Base-by-base conservation (phyloP, 2,797 vertebrate species). In the Tolypeutes matacus region DNA sequence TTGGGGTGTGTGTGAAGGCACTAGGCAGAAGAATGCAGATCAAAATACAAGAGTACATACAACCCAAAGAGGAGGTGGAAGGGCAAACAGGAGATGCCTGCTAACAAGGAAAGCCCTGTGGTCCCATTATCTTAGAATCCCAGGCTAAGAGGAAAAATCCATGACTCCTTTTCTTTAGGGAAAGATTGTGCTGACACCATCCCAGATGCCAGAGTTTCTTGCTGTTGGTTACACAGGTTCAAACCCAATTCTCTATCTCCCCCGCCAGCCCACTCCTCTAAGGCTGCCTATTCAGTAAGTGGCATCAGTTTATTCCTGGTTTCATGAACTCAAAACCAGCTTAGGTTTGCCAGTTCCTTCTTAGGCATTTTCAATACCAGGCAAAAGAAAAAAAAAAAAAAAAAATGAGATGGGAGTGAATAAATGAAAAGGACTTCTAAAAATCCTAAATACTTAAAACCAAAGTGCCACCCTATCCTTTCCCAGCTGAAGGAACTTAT, bases 61-160 rank as follows among this genome's bases (percentile, higher is more conserved):
- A 8, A 2, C 1, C 21, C 7, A 2, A 42, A 80, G n/a, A 78
- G 51, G 27, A 81, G 2, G 5, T 1, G 18, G 58, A 36, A 31
- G 39, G 51, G 0, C 14, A 4, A 42, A 17, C 5, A n/a, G 62
- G 17, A 29, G 1, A 2, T 2, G 2, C 5, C 0, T 5, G 25
- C 58, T 46, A 60, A 77, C 31, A 7, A 7, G 75, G 56, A 2
- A 42, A 1, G 67, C 77, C 62, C 62, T 64, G 62, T 31, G 27
- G 29, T 31, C 29, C 31, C 60, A 31, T 64, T 31, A 64, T 15
- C 62, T 64, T 17, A 20, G 17, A 36, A 23, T 8, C 67, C 46
- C 36, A 0, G 11, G 91, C 4, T 0, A 0, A n/a, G 58, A 1
- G 23, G 9, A 11, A 58, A 25, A 1, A 1, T 3, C 60, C 1